Conservation (phyloP, 2,113 vertebrate species). For the Aspidoscelis tigris region DNA sequence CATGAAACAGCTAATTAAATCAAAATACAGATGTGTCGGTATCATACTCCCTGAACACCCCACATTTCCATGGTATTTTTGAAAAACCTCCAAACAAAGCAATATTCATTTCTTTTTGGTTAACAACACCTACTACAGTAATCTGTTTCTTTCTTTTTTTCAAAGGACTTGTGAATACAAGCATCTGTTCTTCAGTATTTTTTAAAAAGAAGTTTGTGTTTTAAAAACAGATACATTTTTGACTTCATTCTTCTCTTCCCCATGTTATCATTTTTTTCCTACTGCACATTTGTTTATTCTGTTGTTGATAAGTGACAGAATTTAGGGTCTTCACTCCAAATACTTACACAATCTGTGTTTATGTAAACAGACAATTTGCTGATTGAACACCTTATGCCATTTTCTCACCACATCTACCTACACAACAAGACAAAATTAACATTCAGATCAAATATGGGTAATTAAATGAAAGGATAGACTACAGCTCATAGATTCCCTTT, state of each 20-base stretch:
- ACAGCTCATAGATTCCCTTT: neutral
- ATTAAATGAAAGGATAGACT: neutral
- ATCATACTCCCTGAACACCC: constrained; percentile 71
- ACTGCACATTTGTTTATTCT: constrained; percentile 13
- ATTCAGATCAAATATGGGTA: neutral
- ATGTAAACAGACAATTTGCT: constrained; percentile 25
- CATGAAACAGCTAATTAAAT: constrained; percentile 77
- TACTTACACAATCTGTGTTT: constrained; percentile 29
- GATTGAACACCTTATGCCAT: constrained; percentile 13
- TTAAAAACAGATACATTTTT: constrained; percentile 51
- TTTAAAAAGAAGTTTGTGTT: constrained; percentile 44
- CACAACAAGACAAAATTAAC: neutral
- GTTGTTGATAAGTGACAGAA: constrained; percentile 5
- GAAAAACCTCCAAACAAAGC: constrained; percentile 39
- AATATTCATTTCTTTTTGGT: constrained; percentile 37
- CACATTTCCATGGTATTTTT: constrained; percentile 51
- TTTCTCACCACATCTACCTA: neutral
- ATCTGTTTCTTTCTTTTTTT: constrained; percentile 24
- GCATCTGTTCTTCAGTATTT: constrained; percentile 27
- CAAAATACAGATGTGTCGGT: constrained; percentile 75
- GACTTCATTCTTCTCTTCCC: constrained; percentile 17
- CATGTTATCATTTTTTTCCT: constrained; percentile 13
- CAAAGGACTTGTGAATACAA: constrained; percentile 6
- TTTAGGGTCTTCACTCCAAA: constrained; percentile 29
- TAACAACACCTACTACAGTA: constrained; percentile 61